phyloP scores from a whole-genome alignment of 2,888 invertebrate species.

The Synergus japonicus region DNA sequence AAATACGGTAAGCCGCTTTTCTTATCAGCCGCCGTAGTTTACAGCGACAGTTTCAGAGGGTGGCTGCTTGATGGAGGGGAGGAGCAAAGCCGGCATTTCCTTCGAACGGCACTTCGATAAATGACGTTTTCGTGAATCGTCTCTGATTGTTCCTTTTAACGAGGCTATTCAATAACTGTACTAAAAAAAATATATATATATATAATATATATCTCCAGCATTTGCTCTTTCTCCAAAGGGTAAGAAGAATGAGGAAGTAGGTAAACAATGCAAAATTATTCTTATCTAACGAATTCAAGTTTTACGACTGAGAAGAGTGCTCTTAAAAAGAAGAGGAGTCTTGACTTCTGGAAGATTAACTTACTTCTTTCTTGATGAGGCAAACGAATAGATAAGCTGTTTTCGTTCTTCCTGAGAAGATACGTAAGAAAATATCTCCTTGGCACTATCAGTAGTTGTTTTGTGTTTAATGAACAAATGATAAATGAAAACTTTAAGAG shows the following conservation, averaged over 20 bases:
- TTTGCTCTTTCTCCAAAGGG: background rate
- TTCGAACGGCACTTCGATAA: constrained; percentile 47
- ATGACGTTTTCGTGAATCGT: constrained; percentile 35
- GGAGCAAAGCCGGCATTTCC: constrained; percentile 46
- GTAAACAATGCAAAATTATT: constrained; percentile 1
- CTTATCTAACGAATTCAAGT: background rate
- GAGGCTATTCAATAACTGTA: background rate
- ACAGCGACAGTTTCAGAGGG: constrained; percentile 52
- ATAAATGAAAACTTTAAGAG: no score
- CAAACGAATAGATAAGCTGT: background rate
- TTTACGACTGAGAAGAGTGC: background rate
- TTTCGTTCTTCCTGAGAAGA: background rate
- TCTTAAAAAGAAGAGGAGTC: background rate
- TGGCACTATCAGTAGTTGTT: no score
- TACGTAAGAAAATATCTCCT: background rate
- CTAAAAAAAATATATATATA: background rate
- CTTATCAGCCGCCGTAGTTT: constrained; percentile 69
- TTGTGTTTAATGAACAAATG: no score
- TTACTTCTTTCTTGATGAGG: constrained; percentile 1
- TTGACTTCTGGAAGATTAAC: background rate
- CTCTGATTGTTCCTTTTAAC: constrained; percentile 2
- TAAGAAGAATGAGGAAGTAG: background rate
- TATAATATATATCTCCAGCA: background rate
- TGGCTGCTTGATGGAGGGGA: constrained; percentile 39
- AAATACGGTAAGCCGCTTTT: constrained; percentile 75